Base-by-base conservation (phyloP, 2,113 vertebrate genomes). In the Nycticryphes semicollaris region DNA sequence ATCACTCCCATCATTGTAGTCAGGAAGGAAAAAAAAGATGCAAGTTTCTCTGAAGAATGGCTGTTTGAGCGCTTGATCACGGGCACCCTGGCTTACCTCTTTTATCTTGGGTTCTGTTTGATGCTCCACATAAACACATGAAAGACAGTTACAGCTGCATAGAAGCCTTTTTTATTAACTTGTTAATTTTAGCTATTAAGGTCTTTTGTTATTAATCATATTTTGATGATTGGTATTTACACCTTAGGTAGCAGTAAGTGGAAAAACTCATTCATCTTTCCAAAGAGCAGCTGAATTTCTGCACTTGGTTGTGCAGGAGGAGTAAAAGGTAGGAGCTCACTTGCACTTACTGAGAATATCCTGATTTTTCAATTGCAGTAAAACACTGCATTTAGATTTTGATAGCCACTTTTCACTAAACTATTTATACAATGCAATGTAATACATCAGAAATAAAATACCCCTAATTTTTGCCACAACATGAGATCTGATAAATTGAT, bases 401-500 rank as follows among this genome's bases (percentile, higher is more conserved):
- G 51, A 92, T 92, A 80, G 73, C 86, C 93, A 37, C 64, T 91
- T 92, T 84, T 84, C 76, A 67, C 80, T 76, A 3, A 93, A 69
- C 67, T 86, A 91, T 91, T 91, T 91, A 89, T 92, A 74, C 51
- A 41, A 12, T 78, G 64, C 63, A 74, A 6, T 95, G 37, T 43
- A 93, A 93, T 93, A 39, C 54, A 83, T 64, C 70, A 67, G 57
- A 93, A 37, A 57, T 39, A 91, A 91, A 91, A 96, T 33, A 92
- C 35, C 43, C 47, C 1, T 87, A 67, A 79, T 85, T 96, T 95
- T 96, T 90, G 51, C 87, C 25, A 83, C 79, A 87, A 89, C 53
- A n/a, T 37, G 35, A 89, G 64, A 68, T 25, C 48, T 92, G 86
- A 92, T 87, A 75, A 95, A 93, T 89, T 43, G 73, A 74, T 92